Conservation (phyloP, 2,113 vertebrate genomes). For the Oryzias celebensis region DNA sequence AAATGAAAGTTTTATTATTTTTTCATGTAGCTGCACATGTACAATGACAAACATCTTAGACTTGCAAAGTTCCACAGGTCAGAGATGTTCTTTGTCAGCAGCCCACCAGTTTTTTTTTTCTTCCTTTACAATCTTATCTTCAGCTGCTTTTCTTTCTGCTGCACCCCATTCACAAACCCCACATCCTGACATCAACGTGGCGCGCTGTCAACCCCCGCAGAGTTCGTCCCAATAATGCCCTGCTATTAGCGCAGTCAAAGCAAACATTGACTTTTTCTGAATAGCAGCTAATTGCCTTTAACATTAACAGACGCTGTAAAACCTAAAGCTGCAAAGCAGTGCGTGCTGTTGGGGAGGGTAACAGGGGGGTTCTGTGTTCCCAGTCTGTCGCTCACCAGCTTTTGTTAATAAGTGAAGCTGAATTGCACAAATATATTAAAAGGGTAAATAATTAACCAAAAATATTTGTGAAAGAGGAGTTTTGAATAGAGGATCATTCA, state of each 20-base stretch:
- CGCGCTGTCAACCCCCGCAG: conserved; percentile 39
- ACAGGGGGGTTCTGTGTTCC: background rate
- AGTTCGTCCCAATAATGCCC: conserved; percentile 43
- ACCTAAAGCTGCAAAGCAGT: conserved; percentile 16
- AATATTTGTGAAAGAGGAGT: too few relatives aligned
- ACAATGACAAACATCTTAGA: too few relatives aligned
- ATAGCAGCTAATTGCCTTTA: conserved; percentile 60
- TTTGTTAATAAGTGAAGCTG: conserved; percentile 21
- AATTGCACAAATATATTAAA: too few relatives aligned
- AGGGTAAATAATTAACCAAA: too few relatives aligned
- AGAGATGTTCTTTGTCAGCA: background rate
- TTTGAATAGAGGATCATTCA: too few relatives aligned
- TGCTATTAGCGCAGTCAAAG: conserved; percentile 59
- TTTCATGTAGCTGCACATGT: too few relatives aligned
- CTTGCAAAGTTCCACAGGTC: too few relatives aligned
- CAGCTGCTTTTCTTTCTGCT: conserved; percentile 14
- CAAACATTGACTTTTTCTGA: conserved; percentile 72
- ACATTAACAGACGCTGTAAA: conserved; percentile 60
- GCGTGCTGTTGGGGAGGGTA: background rate
- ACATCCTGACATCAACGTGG: conserved; percentile 19
- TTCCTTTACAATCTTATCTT: conserved; percentile 25
- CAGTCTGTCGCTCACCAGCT: background rate
- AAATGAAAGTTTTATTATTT: too few relatives aligned
- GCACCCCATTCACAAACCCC: conserved; percentile 24
- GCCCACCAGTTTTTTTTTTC: conserved; percentile 6